These are phyloP conservation scores for Ganaspis brasiliensis DNA, from an alignment of 2,888 invertebrate species.

Conservation along the genomic window DNA sequence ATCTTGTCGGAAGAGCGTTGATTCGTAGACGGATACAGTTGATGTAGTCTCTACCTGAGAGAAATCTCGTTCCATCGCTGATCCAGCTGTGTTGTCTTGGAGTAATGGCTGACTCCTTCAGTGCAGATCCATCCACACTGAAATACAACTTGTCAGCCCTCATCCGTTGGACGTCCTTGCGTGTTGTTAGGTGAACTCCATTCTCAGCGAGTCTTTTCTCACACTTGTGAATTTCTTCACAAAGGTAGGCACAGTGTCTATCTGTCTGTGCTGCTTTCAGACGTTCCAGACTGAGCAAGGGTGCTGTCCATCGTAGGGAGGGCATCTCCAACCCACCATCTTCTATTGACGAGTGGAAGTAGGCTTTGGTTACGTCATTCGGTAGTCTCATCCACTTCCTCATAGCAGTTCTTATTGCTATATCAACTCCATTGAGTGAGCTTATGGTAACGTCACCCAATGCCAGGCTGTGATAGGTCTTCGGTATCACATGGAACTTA, in stretches of 20 bases:
- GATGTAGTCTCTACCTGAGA: conserved; percentile 72
- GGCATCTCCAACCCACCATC: conserved; percentile 67
- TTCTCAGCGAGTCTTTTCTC: background rate
- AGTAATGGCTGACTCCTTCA: conserved; percentile 17
- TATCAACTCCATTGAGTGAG: conserved; percentile 71
- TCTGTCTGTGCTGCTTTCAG: too few relatives aligned
- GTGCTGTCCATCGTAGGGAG: conserved; percentile 51
- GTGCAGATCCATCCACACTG: conserved; percentile 8
- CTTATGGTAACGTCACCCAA: conserved; percentile 67
- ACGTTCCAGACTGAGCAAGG: too few relatives aligned
- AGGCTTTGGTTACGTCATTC: conserved; percentile 69
- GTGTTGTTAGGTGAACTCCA: background rate
- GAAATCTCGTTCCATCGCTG: conserved; percentile 58
- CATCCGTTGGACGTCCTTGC: background rate
- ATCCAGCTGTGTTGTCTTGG: conserved; percentile 59
- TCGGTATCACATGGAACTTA: conserved; percentile 47
- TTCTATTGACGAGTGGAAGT: conserved; percentile 67
- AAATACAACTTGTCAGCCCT: conserved; percentile 28
- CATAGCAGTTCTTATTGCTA: conserved; percentile 66
- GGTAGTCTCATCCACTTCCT: conserved; percentile 72
- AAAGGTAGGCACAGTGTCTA: too few relatives aligned
- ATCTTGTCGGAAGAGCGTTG: conserved; percentile 69
- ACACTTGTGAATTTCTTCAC: conserved; percentile 46
- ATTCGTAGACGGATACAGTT: conserved; percentile 70
- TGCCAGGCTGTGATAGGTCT: conserved; percentile 63